phyloP scores from a whole-genome alignment of 2,113 vertebrate genomes.

The Bettongia penicillata region DNA sequence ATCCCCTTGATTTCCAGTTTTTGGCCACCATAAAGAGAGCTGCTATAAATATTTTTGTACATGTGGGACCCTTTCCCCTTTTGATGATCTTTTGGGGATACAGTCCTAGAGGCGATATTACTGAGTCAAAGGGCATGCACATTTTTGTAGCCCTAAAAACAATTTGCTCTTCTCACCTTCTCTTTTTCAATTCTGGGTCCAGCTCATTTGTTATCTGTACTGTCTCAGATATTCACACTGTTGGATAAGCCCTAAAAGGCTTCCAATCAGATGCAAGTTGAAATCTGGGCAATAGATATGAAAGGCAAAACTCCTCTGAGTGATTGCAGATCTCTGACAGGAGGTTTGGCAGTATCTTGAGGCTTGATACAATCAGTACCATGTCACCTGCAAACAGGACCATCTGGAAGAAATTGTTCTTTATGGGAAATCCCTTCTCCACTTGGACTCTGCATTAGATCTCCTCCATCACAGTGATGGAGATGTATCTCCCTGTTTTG shows the following conservation, averaged over 20 bases:
- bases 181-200: not conserved
- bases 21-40: too few relatives aligned
- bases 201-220: not conserved
- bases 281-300: not conserved
- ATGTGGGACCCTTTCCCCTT: too few relatives aligned
- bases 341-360: not conserved
- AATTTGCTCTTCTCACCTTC: not conserved
- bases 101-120: too few relatives aligned
- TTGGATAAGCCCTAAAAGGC: not conserved
- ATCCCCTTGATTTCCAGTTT: too few relatives aligned
- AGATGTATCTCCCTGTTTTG: not conserved
- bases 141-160: not conserved
- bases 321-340: not conserved
- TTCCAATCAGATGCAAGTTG: not conserved
- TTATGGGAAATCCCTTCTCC: not conserved
- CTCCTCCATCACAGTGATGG: not conserved
- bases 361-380: not conserved
- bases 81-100: too few relatives aligned
- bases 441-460: not conserved
- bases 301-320: not conserved
- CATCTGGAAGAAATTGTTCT: not conserved
- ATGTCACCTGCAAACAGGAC: not conserved
- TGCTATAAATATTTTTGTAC: too few relatives aligned
- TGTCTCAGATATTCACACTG: not conserved
- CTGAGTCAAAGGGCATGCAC: too few relatives aligned